Conservation (phyloP, 2,113 vertebrate species). For the Larimichthys crocea region DNA sequence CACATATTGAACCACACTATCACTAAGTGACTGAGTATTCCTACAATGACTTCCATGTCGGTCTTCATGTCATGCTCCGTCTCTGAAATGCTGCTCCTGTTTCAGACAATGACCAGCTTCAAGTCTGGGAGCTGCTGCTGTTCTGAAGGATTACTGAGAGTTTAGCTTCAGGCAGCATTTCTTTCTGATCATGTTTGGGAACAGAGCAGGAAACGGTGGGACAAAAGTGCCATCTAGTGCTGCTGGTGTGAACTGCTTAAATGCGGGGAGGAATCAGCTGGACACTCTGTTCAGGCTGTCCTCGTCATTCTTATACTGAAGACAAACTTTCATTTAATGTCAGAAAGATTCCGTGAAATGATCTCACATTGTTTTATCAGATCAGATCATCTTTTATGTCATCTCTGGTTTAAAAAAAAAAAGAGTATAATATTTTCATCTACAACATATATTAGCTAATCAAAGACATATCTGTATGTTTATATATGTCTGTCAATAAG, state of each 20-base stretch:
- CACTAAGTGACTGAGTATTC: conserved; percentile 1
- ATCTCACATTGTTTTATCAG: not conserved
- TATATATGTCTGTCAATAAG: too few species aligned
- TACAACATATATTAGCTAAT: too few species aligned
- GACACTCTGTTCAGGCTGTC: too few species aligned
- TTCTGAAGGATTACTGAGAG: conserved; percentile 52
- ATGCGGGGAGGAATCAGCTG: not conserved
- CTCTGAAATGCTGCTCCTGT: conserved; percentile 32
- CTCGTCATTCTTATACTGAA: not conserved
- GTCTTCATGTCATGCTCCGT: conserved; percentile 51
- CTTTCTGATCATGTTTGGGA: not conserved
- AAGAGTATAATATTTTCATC: not conserved
- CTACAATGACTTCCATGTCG: conserved; percentile 44
- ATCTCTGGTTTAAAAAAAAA: not conserved
- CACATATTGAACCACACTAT: conserved; percentile 34
- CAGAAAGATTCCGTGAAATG: too few species aligned
- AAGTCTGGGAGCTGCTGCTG: conserved; percentile 7
- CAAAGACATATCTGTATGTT: too few species aligned
- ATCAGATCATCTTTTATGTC: not conserved
- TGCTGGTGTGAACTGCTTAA: not conserved
- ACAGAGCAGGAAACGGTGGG: not conserved
- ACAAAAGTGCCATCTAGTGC: conserved; percentile 67
- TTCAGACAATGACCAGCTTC: conserved; percentile 18
- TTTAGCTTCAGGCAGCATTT: conserved; percentile 38
- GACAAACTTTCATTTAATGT: not conserved